A percentile compares a stretch with the other conserved stretches of the same genome.
These are phyloP conservation scores for Emydocephalus ijimae DNA, from an alignment of 2,113 vertebrate species.

Conservation along the genomic window DNA sequence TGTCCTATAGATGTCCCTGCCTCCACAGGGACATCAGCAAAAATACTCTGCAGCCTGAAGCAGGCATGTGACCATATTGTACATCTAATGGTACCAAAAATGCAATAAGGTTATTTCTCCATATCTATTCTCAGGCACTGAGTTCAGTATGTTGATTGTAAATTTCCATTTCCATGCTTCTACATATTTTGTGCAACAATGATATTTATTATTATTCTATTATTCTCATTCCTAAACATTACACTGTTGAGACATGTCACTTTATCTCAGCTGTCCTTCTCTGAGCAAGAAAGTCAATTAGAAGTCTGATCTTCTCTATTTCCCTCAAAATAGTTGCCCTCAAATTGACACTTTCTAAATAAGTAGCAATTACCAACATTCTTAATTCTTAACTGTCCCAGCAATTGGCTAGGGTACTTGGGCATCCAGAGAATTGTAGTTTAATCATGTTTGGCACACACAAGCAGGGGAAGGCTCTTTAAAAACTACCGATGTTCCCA, in stretches of 20 bases:
- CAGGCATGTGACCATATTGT: not conserved
- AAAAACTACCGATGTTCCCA: not conserved
- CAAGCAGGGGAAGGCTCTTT: not conserved
- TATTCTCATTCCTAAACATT: not conserved
- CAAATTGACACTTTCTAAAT: not conserved
- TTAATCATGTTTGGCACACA: not conserved
- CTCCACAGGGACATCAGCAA: not conserved
- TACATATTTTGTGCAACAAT: not conserved
- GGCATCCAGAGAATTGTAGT: not conserved
- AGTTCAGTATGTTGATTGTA: not conserved
- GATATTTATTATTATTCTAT: not conserved
- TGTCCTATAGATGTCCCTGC: not conserved
- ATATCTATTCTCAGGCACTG: not conserved
- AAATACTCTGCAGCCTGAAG: not conserved
- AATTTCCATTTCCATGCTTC: not conserved
- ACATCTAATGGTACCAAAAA: not conserved
- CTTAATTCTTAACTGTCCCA: not conserved
- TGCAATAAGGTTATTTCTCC: not conserved
- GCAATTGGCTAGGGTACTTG: not conserved
- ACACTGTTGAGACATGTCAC: not conserved
- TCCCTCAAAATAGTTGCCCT: not conserved
- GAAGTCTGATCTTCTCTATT: not conserved
- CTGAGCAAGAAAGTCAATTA: not conserved
- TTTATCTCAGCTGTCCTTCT: not conserved
- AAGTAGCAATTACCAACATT: not conserved